Evolutionary conservation across 2,888 invertebrate genomes (phyloP), one percentile per base, ranked within the genome.

Genomic region (Cryptophagus acutangulus): DNA sequence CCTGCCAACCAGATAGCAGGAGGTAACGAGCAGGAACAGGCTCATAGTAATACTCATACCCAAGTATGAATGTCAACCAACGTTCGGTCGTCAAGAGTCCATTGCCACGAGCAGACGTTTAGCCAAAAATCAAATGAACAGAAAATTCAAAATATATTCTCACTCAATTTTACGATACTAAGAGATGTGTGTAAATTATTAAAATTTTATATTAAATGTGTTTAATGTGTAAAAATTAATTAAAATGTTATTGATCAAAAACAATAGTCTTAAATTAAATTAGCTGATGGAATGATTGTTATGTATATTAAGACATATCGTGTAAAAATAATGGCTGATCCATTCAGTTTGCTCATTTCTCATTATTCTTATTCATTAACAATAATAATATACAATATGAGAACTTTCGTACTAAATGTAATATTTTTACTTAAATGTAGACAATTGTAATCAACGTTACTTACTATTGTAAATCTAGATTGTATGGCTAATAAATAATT

Each of bases 21-120:
- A 59, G 75, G 76, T 33, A 73, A 76, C 51, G 82, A 83, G 61
- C 76, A 75, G 59, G 88, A 89, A 59, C 81, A 83, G 49, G 78
- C 87, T 41, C 87, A 87, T 71, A 84, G 85, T 71, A 87, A 86
- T 69, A 87, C 82, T 13, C 87, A 88, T 69, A 87, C 87, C 54
- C 88, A 89, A 69, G 88, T 89, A 73, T 89, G 84, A 86, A 38
- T 26, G 25, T 34, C 26, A 26, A 6, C 26, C 12, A 3, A 12
- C 12, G 12, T 26, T 12, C 6, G 12, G 26, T 26, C 26, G 12
- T 12, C 26, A 26, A 12, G n/a, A 20, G 9, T 20, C 6, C 20
- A 20, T 20, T 20, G 5, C 26, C 3, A 26, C n/a, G 12, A 12
- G 26, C 26, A 26, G 26, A 12, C 26, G 26, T 26, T 26, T 13